Conservation (phyloP, 1,140 invertebrate genomes). For the Cydia amplana region DNA sequence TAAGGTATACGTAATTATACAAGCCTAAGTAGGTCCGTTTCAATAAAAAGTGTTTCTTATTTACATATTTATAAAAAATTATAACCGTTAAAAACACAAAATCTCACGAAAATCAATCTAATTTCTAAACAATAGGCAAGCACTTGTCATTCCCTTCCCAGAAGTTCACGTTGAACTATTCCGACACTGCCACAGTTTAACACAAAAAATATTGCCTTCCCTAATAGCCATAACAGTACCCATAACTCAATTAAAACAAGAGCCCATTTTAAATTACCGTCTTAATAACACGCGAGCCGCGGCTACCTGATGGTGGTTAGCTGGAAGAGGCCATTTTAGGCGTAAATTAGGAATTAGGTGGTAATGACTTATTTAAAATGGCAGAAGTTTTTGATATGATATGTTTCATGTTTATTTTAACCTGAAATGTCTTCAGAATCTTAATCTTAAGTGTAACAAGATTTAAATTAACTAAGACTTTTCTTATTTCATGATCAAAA, state of each 20-base stretch:
- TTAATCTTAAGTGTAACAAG: no score
- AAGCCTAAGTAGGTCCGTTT: no score
- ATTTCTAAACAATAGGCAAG: background rate
- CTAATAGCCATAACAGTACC: constrained; percentile 47
- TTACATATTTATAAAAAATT: no score
- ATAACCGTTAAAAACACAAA: background rate
- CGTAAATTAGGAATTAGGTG: background rate
- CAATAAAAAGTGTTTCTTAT: no score
- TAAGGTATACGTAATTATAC: no score
- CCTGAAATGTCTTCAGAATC: no score
- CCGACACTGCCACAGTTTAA: constrained; percentile 12
- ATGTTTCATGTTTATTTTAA: no score
- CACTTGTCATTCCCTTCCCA: constrained; percentile 2
- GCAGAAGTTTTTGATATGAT: background rate
- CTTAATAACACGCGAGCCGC: constrained; percentile 65
- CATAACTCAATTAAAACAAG: constrained; percentile 75
- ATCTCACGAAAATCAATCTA: background rate
- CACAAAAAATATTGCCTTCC: constrained; percentile 31
- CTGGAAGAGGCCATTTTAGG: constrained; percentile 42
- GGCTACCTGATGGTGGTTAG: constrained; percentile 54
- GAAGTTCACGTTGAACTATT: background rate
- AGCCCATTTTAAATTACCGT: constrained; percentile 68
- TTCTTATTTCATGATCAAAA: no score
- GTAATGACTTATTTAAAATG: background rate
- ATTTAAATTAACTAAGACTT: no score